Conservation (phyloP, 2,888 invertebrate genomes). For the Unio delphinus region DNA sequence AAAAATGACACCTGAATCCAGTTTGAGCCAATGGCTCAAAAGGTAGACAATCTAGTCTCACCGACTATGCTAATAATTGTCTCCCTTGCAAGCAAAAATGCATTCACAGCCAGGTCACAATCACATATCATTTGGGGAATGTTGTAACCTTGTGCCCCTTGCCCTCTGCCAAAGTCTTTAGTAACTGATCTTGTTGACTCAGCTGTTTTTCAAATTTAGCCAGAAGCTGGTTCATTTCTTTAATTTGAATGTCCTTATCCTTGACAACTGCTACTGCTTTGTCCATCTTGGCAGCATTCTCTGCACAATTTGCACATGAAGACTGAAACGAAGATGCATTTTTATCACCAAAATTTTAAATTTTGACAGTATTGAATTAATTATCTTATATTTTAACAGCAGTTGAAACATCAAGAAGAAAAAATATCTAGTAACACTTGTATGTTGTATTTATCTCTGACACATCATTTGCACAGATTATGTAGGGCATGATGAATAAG, state of each 20-base stretch:
- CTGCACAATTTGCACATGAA: slow-evolving; percentile 57
- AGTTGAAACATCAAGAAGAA: no score
- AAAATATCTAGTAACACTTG: no score
- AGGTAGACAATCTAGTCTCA: no score
- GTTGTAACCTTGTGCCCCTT: slow-evolving; percentile 50
- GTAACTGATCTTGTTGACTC: slow-evolving; percentile 55
- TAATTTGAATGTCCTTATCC: slow-evolving; percentile 54
- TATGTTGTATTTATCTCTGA: no score
- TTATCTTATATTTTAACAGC: not conserved
- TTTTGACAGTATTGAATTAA: not conserved
- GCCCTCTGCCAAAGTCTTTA: slow-evolving; percentile 54
- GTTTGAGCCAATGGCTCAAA: no score
- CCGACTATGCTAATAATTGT: no score
- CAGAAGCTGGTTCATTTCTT: slow-evolving; percentile 53
- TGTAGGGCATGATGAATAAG: no score
- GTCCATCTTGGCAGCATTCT: slow-evolving; percentile 43
- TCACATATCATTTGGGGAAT: slow-evolving; percentile 23
- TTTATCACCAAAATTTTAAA: not conserved
- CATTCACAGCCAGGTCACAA: no score
- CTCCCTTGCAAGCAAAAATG: no score
- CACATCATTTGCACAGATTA: no score
- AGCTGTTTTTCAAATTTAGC: slow-evolving; percentile 59
- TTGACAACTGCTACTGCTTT: slow-evolving; percentile 46
- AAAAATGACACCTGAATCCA: no score
- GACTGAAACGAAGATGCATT: not conserved